These are phyloP conservation scores for Anisognathus igniventris DNA, from an alignment of 2,797 vertebrate genomes.

Conservation along the genomic window DNA sequence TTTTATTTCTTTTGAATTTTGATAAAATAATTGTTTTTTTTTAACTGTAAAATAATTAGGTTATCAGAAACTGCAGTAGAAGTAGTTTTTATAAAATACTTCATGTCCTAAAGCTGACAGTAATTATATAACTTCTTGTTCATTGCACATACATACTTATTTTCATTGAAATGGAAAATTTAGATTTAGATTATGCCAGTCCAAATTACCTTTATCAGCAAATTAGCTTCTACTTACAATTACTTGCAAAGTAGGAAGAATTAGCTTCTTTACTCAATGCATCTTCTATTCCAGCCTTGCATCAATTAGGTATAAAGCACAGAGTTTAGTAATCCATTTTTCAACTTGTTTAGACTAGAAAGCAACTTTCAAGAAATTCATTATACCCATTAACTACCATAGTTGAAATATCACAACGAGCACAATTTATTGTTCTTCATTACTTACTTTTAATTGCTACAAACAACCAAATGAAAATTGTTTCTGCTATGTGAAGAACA, in stretches of 20 bases:
- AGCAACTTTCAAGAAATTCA: background rate
- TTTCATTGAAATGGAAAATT: constrained; percentile 71
- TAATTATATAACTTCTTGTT: constrained; percentile 63
- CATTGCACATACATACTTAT: constrained; percentile 36
- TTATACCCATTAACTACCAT: background rate
- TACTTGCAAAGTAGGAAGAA: constrained; percentile 54
- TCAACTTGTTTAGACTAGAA: constrained; percentile 8
- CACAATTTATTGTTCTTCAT: background rate
- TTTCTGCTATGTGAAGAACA: background rate
- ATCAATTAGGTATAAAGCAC: constrained; percentile 14
- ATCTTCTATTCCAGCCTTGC: constrained; percentile 21
- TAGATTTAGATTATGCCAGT: constrained; percentile 66
- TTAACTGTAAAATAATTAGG: constrained; percentile 28
- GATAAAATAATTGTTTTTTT: background rate
- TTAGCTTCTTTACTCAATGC: constrained; percentile 17
- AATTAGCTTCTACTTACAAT: constrained; percentile 59
- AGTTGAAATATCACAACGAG: background rate
- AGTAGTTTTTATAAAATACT: constrained; percentile 15
- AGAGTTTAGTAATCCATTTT: constrained; percentile 40
- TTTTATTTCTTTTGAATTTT: constrained; percentile 2
- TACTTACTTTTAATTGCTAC: background rate
- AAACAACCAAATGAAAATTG: background rate
- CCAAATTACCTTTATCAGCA: constrained; percentile 72
- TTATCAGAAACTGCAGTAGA: constrained; percentile 24
- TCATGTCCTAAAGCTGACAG: constrained; percentile 54